These are phyloP conservation scores for Syngnathus scovelli DNA, from an alignment of 2,113 vertebrate genomes.

Conservation along the genomic window DNA sequence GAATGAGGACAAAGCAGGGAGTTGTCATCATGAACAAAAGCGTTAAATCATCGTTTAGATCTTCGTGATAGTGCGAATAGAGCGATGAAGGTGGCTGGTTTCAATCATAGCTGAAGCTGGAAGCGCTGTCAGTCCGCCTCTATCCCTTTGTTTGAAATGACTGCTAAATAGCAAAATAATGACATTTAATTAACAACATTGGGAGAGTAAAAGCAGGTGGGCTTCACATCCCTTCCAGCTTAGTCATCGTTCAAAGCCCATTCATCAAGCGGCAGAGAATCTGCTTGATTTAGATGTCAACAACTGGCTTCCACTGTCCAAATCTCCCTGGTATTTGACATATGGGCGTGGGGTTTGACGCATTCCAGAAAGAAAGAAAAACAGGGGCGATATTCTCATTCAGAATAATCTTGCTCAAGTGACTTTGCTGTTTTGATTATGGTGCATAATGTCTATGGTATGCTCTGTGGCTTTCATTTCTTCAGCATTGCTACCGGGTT, in stretches of 20 bases:
- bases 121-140: conserved; percentile 45
- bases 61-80: conserved; percentile 20
- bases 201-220: conserved; percentile 52
- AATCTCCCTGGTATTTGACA: conserved; percentile 40
- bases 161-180: conserved; percentile 54
- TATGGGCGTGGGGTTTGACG: conserved; percentile 30
- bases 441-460: conserved; percentile 45
- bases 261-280: conserved; percentile 57
- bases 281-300: conserved; percentile 49
- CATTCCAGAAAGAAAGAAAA: conserved; percentile 25
- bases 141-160: conserved; percentile 50
- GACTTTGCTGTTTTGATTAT: conserved; percentile 67
- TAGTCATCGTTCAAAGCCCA: conserved; percentile 56
- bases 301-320: conserved; percentile 40
- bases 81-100: conserved; percentile 36
- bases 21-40: conserved; percentile 24
- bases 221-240: conserved; percentile 50
- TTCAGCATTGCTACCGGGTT: neutral
- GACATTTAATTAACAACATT: conserved; percentile 57
- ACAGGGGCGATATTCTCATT: conserved; percentile 27
- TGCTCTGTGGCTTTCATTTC: conserved; percentile 20
- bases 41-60: conserved; percentile 28
- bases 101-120: conserved; percentile 46
- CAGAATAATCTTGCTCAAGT: conserved; percentile 49
- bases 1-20: conserved; percentile 49